Conservation (phyloP, 2,888 invertebrate genomes). For the Xestia rhomboidea region DNA sequence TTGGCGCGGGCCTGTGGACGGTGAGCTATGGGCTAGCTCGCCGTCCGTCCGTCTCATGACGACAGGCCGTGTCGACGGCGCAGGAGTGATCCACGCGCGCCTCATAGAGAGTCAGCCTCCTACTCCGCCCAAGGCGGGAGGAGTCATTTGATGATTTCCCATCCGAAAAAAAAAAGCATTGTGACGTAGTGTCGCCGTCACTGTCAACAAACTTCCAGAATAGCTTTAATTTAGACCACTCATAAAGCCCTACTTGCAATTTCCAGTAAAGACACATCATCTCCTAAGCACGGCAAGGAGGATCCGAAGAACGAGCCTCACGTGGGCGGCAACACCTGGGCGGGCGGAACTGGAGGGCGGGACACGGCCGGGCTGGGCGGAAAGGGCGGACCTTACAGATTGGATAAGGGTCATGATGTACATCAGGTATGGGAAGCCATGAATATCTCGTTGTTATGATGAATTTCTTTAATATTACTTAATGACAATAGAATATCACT, state of each 20-base stretch:
- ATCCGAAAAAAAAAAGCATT: no score
- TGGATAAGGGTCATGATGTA: slow-evolving; percentile 98
- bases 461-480: not conserved
- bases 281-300: slow-evolving; percentile 97
- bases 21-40: no score
- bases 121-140: no score
- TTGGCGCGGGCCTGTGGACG: no score
- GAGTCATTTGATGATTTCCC: no score
- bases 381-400: slow-evolving; percentile 98
- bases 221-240: not conserved
- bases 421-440: slow-evolving; percentile 94
- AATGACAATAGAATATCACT: not conserved
- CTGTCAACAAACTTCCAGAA: not conserved
- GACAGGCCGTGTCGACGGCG: no score
- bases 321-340: slow-evolving; percentile 99
- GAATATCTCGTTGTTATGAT: not conserved
- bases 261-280: slow-evolving; percentile 91
- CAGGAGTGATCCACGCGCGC: no score
- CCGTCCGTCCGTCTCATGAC: no score
- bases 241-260: not conserved
- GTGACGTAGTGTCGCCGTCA: not conserved
- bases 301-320: slow-evolving; percentile 97
- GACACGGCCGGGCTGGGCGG: slow-evolving; percentile 99
- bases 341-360: slow-evolving; percentile 97
- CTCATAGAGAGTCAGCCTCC: no score